Conservation (phyloP, 2,113 vertebrate genomes). For the Dromas ardeola region DNA sequence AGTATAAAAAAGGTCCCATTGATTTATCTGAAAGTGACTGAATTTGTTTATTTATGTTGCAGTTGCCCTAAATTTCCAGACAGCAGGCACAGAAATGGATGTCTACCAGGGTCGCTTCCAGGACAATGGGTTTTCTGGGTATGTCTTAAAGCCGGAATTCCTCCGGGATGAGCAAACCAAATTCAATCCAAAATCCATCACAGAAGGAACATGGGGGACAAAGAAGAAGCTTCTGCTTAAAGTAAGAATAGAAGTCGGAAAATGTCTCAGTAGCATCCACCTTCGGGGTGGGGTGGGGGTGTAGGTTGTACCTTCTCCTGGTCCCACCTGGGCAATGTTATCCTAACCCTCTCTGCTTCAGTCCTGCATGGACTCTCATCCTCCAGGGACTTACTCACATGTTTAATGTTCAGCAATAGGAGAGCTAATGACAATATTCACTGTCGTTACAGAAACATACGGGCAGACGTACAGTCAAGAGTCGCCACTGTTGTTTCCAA, state of each 20-base stretch:
- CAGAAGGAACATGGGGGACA: constrained; percentile 80
- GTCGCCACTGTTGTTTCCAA: background rate
- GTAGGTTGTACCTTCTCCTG: background rate
- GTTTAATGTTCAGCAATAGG: background rate
- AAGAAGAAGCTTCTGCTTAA: constrained; percentile 83
- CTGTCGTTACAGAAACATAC: background rate
- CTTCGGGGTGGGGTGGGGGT: accelerated
- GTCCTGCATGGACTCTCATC: background rate
- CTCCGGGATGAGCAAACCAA: constrained; percentile 79
- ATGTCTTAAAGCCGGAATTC: constrained; percentile 91
- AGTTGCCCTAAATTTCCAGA: constrained; percentile 99
- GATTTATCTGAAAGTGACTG: constrained; percentile 1
- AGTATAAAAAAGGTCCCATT: background rate
- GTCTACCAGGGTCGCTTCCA: constrained; percentile 91
- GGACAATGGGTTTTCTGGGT: constrained; percentile 87
- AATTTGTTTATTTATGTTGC: constrained; percentile 12
- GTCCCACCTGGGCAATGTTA: background rate
- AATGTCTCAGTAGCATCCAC: background rate
- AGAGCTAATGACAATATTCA: background rate
- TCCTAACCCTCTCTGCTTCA: background rate
- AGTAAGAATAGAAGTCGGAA: constrained; percentile 73
- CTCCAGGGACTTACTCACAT: background rate
- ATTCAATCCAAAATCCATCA: constrained; percentile 82
- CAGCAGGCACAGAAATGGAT: constrained; percentile 88
- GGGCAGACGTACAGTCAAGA: background rate